Base-by-base conservation (phyloP, 64 coral and sea anemone species). In the Hydrozoanthus tunicans region DNA sequence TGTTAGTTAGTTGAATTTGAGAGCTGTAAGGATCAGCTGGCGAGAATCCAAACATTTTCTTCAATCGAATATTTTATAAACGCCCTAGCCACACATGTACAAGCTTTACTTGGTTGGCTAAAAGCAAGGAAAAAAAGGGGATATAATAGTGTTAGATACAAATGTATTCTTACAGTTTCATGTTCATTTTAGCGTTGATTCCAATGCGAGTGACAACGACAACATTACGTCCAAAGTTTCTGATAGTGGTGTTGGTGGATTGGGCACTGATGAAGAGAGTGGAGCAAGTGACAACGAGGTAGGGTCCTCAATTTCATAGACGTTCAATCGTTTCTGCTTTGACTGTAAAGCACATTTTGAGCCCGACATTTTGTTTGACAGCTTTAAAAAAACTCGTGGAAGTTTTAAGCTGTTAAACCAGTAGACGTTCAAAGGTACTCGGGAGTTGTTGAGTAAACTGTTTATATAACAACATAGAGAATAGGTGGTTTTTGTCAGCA, bases 241-340 rank as follows among this genome's bases (percentile, higher is more conserved):
- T 20, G 81, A 85, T 56, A 85, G 81, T n/a, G 81, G 63, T 8
- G 81, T 74, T 25, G 68, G 83, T 71, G 83, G 66, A 61, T 56
- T 74, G 83, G 83, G 68, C 52, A 73, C 66, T 58, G 83, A 86
- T 25, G 83, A 86, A 5, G 83, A 86, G 54, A 73, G 83, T 86
- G 67, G 15, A 58, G 43, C 24, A 20, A 59, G 67, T 23, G 53
- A 73, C 24, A 60, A 10, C 10, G 67, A 86, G 6, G n/a, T 3
- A 25, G 20, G 61, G 61, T 13, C 8, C 13, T 63, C 6, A 63
- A 8, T 63, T 63, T 63, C 4, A 51, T 74, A 43, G 32, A 2
- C 32, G 32, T 43, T 43, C 32, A 2, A 43, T 43, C 32, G 32
- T 43, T 43, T 2, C 32, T 2, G 32, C 32, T 43, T 43, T 43